Conservation (phyloP, 2,797 vertebrate species). For the Chaetodon trifasciatus region DNA sequence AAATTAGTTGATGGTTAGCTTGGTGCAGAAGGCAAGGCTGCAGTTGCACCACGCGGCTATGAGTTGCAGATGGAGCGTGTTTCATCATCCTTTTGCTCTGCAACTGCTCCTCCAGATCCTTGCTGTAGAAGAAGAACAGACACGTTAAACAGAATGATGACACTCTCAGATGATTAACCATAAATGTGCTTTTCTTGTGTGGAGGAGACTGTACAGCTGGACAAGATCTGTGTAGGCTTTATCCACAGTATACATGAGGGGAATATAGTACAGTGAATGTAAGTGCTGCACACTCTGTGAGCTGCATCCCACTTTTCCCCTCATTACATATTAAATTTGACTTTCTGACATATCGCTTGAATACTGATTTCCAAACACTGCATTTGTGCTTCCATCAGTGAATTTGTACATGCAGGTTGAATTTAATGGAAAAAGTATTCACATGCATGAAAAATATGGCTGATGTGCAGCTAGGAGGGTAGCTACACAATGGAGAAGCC, state of each 20-base stretch:
- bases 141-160: conserved; percentile 1
- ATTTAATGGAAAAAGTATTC: background rate
- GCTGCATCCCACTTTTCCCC: background rate
- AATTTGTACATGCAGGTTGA: background rate
- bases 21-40: background rate
- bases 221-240: conserved; percentile 18
- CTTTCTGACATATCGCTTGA: background rate
- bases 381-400: background rate
- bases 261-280: background rate
- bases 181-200: conserved; percentile 13
- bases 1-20: background rate
- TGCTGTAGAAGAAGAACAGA: conserved; percentile 1
- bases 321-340: background rate
- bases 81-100: conserved; percentile 17
- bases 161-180: conserved; percentile 23
- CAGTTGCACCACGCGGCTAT: conserved; percentile 20
- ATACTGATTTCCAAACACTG: background rate
- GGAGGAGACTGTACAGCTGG: background rate
- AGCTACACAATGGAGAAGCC: too few relatives aligned
- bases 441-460: background rate
- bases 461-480: background rate
- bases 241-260: background rate
- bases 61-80: background rate
- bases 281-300: background rate
- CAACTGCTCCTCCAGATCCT: conserved; percentile 8